Evolutionary conservation across 2,888 invertebrate species (phyloP).

Genomic region (Meiosimyza decipiens): DNA sequence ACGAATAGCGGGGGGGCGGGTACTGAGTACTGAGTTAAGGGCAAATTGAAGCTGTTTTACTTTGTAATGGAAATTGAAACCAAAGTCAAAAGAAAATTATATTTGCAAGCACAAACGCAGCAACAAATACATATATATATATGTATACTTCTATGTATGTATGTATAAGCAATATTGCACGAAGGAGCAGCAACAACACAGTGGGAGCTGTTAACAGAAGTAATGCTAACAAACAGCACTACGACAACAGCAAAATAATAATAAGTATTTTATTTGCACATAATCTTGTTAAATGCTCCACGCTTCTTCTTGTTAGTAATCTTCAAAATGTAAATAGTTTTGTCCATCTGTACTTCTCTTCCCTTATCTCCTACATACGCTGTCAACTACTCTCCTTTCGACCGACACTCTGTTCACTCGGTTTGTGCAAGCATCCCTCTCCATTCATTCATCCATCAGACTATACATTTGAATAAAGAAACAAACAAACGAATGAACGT

Average conservation of each 20-base stretch:
- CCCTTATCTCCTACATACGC: too few species aligned
- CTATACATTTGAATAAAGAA: not conserved
- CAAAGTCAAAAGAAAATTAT: too few species aligned
- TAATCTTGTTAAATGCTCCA: conserved; percentile 10
- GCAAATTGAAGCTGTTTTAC: too few species aligned
- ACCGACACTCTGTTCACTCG: not conserved
- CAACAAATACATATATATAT: too few species aligned
- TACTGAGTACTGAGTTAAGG: too few species aligned
- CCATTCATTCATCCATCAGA: not conserved
- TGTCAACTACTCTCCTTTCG: not conserved
- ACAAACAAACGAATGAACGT: not conserved
- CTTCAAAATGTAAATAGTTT: too few species aligned
- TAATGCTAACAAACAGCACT: conserved; percentile 18
- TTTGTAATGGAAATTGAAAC: too few species aligned
- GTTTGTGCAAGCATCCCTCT: not conserved
- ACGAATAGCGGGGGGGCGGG: too few species aligned
- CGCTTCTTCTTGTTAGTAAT: not conserved
- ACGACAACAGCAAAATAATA: conserved; percentile 9
- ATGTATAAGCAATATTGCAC: too few species aligned
- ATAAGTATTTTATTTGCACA: conserved; percentile 8
- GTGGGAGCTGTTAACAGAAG: not conserved
- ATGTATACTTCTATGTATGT: too few species aligned
- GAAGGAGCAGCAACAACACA: not conserved
- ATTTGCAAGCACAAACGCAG: too few species aligned
- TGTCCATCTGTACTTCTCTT: too few species aligned